phyloP scores from a whole-genome alignment of 2,797 vertebrate genomes.

The Oceanodroma leucorhoa region DNA sequence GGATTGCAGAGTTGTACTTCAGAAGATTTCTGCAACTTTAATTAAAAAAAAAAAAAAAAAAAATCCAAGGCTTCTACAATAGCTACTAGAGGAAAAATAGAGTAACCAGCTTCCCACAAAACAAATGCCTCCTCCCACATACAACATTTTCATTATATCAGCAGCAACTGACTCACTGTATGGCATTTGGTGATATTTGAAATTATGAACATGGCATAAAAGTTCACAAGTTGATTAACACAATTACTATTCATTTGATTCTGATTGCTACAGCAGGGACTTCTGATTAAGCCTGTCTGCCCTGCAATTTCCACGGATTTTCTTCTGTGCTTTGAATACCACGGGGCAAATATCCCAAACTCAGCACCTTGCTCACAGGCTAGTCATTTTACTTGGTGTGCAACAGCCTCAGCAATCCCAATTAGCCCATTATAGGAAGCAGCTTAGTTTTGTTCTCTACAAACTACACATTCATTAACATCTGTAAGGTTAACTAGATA shows the following conservation, averaged over 20 bases:
- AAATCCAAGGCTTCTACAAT: background rate
- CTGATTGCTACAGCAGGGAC: conserved; percentile 60
- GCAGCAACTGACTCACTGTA: conserved; percentile 42
- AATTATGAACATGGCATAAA: conserved; percentile 50
- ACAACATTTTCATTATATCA: conserved; percentile 44
- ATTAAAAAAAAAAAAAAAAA: background rate
- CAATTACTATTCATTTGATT: conserved; percentile 72
- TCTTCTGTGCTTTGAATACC: conserved; percentile 40
- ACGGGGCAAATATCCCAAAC: background rate
- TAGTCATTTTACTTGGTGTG: background rate
- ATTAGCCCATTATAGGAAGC: background rate
- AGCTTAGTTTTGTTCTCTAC: background rate
- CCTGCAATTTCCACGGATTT: conserved; percentile 38
- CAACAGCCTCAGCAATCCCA: background rate
- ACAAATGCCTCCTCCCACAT: conserved; percentile 1
- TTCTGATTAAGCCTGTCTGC: conserved; percentile 63
- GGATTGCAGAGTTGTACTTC: background rate
- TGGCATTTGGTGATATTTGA: conserved; percentile 54
- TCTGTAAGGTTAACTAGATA: background rate
- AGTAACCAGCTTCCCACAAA: conserved; percentile 17
- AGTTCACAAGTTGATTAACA: conserved; percentile 69
- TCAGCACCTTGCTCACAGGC: background rate
- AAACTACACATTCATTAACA: background rate
- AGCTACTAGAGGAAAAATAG: background rate
- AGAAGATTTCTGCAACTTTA: background rate